Evolutionary conservation across 2,797 vertebrate genomes (phyloP).

Genomic region (Bucorvus abyssinicus): DNA sequence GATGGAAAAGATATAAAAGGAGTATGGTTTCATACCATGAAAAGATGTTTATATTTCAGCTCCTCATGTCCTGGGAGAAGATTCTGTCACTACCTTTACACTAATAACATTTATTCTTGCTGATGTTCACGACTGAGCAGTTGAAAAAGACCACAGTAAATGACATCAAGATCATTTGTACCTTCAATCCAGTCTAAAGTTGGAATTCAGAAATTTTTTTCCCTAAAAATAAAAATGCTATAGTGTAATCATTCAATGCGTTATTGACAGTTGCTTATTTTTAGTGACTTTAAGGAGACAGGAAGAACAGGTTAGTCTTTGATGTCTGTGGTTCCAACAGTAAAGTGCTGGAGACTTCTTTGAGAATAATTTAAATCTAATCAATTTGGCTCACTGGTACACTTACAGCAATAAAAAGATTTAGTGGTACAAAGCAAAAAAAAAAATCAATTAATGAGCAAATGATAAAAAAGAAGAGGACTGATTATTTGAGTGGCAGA

Average conservation of each 20-base stretch:
- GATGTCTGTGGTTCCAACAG: slow-evolving; percentile 41
- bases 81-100: neutral
- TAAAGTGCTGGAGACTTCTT: slow-evolving; percentile 28
- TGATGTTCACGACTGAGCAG: neutral
- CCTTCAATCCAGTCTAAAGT: slow-evolving; percentile 62
- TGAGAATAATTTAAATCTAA: slow-evolving; percentile 65
- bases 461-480: slow-evolving; percentile 10
- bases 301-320: slow-evolving; percentile 40
- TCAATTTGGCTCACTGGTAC: slow-evolving; percentile 56
- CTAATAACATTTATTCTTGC: slow-evolving; percentile 3
- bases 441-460: slow-evolving; percentile 58
- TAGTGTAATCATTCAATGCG: slow-evolving; percentile 12
- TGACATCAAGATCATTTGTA: slow-evolving; percentile 19
- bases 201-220: slow-evolving; percentile 10
- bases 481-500: neutral
- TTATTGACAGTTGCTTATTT: slow-evolving; percentile 72
- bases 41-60: neutral
- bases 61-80: neutral
- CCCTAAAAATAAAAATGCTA: slow-evolving; percentile 49
- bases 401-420: slow-evolving; percentile 27
- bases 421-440: slow-evolving; percentile 46
- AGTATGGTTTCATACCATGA: neutral
- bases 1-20: neutral
- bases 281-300: slow-evolving; percentile 62
- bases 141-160: slow-evolving; percentile 23